Evolutionary conservation across 2,113 vertebrate species (phyloP).

Genomic region (Mola mola): DNA sequence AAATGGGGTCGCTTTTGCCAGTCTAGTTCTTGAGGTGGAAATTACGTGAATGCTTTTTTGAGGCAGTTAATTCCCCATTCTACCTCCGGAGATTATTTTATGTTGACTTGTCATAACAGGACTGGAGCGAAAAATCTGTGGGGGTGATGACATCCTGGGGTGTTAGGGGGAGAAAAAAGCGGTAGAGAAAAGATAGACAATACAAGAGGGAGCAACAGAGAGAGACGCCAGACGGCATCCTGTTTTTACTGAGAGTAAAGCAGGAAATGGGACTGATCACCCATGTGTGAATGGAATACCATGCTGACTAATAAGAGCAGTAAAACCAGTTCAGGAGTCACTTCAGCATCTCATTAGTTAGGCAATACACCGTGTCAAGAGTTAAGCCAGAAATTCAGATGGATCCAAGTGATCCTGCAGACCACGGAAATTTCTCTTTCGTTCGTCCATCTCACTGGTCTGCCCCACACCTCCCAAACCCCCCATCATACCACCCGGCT

Average conservation of each 20-base stretch:
- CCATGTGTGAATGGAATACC: constrained; percentile 46
- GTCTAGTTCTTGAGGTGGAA: constrained; percentile 42
- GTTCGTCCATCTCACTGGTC: constrained; percentile 8
- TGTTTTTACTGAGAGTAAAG: constrained; percentile 30
- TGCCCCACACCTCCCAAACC: constrained; percentile 10
- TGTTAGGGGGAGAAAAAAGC: constrained; percentile 1
- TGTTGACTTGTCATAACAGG: constrained; percentile 48
- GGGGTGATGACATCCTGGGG: constrained; percentile 45
- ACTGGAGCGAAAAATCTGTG: constrained; percentile 45
- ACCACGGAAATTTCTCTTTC: constrained; percentile 19
- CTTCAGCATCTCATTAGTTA: constrained; percentile 45
- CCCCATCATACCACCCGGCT: constrained; percentile 47
- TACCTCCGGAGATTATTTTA: constrained; percentile 50
- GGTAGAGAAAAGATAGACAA: constrained; percentile 3
- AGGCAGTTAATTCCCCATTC: constrained; percentile 32
- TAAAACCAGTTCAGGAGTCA: constrained; percentile 11
- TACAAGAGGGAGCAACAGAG: constrained; percentile 9
- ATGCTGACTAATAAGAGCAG: constrained; percentile 18
- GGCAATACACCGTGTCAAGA: constrained; percentile 48
- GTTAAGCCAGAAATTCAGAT: constrained; percentile 19
- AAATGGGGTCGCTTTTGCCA: constrained; percentile 22
- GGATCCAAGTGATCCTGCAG: no score
- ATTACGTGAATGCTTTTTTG: constrained; percentile 45
- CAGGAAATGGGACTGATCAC: constrained; percentile 33
- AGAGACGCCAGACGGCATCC: constrained; percentile 31